A percentile compares a stretch with the other conserved stretches of the same genome.
phyloP scores from a whole-genome alignment of 2,888 invertebrate genomes.

The Camponotus fellah region DNA sequence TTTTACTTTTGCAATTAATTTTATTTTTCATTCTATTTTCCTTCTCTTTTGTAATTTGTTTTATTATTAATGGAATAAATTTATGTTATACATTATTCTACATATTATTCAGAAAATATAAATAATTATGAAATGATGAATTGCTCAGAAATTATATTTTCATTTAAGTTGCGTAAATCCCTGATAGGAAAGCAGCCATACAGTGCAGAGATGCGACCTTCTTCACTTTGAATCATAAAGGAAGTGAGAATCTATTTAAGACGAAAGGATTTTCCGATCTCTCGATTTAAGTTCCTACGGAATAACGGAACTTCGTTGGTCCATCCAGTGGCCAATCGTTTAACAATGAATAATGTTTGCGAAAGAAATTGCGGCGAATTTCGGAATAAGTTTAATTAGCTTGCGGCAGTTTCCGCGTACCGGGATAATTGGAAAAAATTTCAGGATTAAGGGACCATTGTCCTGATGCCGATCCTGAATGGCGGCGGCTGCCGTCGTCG shows the following conservation, averaged over 20 bases:
- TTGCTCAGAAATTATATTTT: neutral
- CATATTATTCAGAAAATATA: neutral
- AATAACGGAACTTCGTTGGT: constrained; percentile 50
- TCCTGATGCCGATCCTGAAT: constrained; percentile 72
- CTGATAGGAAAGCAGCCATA: neutral
- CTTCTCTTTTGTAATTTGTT: neutral
- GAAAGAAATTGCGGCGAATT: constrained; percentile 76
- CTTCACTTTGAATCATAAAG: constrained; percentile 20
- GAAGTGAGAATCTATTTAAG: constrained; percentile 26
- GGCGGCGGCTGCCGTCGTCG: constrained; percentile 61
- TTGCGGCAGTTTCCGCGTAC: constrained; percentile 34
- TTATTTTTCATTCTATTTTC: neutral
- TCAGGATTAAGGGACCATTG: constrained; percentile 75
- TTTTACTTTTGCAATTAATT: neutral
- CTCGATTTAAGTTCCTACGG: constrained; percentile 4
- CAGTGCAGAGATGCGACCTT: neutral
- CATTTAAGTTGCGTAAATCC: neutral
- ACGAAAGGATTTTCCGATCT: constrained; percentile 18
- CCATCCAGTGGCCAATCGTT: constrained; percentile 53
- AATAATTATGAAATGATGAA: neutral
- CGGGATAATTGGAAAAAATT: constrained; percentile 75
- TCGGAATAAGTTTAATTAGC: constrained; percentile 78
- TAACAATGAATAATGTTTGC: constrained; percentile 77
- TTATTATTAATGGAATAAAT: constrained; percentile 3
- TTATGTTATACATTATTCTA: neutral